Evolutionary conservation across 1,140 invertebrate genomes (phyloP), one percentile per base, ranked within the genome.

Genomic region (Drosophila asahinai): DNA sequence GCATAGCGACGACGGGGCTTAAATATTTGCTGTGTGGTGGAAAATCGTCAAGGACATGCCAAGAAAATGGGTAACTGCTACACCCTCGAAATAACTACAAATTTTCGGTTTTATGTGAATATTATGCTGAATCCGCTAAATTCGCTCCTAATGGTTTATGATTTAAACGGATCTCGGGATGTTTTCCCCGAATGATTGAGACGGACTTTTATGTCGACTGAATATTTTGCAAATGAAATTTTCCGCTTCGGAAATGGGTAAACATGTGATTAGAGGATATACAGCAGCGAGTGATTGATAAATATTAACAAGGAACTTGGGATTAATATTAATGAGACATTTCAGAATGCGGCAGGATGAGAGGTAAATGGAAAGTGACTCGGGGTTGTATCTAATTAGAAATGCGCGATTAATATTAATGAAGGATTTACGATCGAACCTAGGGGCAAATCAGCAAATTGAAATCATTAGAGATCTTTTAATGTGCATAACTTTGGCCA

Each of bases 71-170:
- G 51, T 63, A 42, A 45, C 76, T 22, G 47, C 49, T 40, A 12
- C 58, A 45, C 49, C 65, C 58, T 19, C 30, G 25, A n/a, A 43
- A 36, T 17, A 59, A 60, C 68, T 66, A 87, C 84, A 87, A 87
- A 89, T 89, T 79, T 79, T 61, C 40, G 67, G 22, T 80, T 89
- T 89, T 90, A 89, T 89, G 86, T 9, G 75, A 86, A 90, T 86
- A 77, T 90, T 89, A 89, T 89, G 86, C 86, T 86, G 86, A 89
- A 86, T 80, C 57, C 81, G 79, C 81, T 42, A 47, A 73, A 82
- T 79, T 71, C 63, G 48, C 78, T 52, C 36, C 71, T 81, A 89
- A 86, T 90, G 72, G 81, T 79, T 70, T 84, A 90, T 89, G 86
- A 89, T 89, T 89, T 90, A 81, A 76, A 64, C 84, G 71, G 49